Evolutionary conservation across 1,140 invertebrate genomes (phyloP), one percentile per base, ranked within the genome.

Genomic region (Temnothorax longispinosus): DNA sequence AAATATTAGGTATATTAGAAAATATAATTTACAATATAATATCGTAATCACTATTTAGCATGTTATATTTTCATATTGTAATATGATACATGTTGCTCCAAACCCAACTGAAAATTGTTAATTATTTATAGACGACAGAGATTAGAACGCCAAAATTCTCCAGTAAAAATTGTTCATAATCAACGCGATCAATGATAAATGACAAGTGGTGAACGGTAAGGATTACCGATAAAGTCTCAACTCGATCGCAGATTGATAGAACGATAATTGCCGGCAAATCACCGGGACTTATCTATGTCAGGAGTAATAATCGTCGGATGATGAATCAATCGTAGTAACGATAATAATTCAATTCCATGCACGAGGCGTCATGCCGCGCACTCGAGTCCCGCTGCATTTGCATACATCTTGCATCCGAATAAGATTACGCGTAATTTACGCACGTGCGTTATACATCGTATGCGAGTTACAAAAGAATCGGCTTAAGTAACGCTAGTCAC

Each of bases 291-390:
- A 82, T 82, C 80, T 82, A 7, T 60, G 54, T 62, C 69, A 62
- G 69, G 13, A 62, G 44, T 60, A 74, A 84, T 84, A 84, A 75
- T 74, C 41, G 4, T 74, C 80, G 52, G 47, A 69, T 81, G 80
- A 84, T 84, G 69, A 74, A 84, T 84, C 44, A 84, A 84, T 84
- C 69, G 58, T 18, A 21, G 54, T 74, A 62, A 84, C 27, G 67
- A 82, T 74, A 74, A 50, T 84, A 84, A 84, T 82, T 82, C 67
- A 82, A 82, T 84, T 50, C 41, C 32, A 27, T 27, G 27, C 27
- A 47, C 10, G 50, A 54, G 35, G 21, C 50, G 6, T 81, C 78
- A 35, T 4, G n/a, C 50, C 47, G 21, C n/a, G 35, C 47, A 27
- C 77, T 56, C 35, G 35, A 56, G 27, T 44, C 52, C 21, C 7